Evolutionary conservation across 2,113 vertebrate genomes (phyloP).

Genomic region (Pipa parva): DNA sequence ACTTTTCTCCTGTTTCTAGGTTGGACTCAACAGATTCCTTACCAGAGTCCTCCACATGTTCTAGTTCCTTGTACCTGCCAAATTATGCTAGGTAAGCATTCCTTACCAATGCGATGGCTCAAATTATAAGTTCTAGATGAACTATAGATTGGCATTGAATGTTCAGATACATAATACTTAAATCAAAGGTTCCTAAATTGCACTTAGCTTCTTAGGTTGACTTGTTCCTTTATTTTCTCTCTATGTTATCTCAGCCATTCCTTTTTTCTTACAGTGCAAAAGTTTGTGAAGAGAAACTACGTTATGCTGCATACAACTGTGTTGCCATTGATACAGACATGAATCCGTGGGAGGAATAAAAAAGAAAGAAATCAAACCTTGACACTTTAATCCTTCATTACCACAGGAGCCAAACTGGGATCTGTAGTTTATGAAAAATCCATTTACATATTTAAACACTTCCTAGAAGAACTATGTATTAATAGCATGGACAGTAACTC

Average conservation of each 20-base stretch:
- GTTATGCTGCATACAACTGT: constrained; percentile 95
- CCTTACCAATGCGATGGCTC: too few relatives aligned
- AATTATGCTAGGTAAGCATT: constrained; percentile 83
- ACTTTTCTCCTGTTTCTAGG: constrained; percentile 52
- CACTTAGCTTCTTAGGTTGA: too few relatives aligned
- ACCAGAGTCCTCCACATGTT: constrained; percentile 93
- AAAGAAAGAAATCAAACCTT: neutral
- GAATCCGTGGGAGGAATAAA: constrained; percentile 95
- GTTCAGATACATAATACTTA: neutral
- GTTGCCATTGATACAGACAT: constrained; percentile 97
- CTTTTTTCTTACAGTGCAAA: constrained; percentile 72
- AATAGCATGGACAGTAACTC: neutral
- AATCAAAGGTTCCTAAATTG: too few relatives aligned
- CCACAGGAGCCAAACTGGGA: neutral
- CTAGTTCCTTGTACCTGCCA: constrained; percentile 91
- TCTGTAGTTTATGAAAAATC: neutral
- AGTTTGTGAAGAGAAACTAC: constrained; percentile 91
- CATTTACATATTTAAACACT: neutral
- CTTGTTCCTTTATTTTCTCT: too few relatives aligned
- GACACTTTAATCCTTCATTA: too few relatives aligned
- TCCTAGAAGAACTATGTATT: neutral
- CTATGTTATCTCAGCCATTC: too few relatives aligned
- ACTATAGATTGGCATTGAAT: neutral
- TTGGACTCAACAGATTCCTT: constrained; percentile 90
- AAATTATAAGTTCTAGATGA: too few relatives aligned